A percentile compares a stretch with the other conserved stretches of the same genome.
Evolutionary conservation across 2,797 vertebrate species (phyloP).

Genomic region (Sebastes hubbsi): DNA sequence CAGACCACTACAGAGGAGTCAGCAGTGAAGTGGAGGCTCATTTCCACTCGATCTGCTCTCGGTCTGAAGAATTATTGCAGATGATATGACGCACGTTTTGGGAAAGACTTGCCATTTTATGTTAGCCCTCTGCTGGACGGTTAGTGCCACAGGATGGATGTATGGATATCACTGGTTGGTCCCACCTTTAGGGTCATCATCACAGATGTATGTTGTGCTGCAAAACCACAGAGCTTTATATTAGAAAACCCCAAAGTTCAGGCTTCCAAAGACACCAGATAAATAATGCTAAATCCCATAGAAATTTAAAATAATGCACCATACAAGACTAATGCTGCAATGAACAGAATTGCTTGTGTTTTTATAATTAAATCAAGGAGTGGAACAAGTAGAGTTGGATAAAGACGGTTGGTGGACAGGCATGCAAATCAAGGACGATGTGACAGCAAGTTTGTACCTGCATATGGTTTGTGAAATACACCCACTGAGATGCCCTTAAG

Average conservation of each 20-base stretch:
- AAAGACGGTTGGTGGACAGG: not conserved
- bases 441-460: not conserved
- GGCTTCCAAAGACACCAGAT: not conserved
- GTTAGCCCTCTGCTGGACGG: not conserved
- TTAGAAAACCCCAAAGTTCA: not conserved
- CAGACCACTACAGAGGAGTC: conserved; percentile 50
- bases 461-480: not conserved
- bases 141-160: not conserved
- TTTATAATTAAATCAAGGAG: not conserved
- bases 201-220: not conserved
- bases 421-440: not conserved
- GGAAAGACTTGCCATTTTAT: not conserved
- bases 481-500: not conserved
- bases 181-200: not conserved
- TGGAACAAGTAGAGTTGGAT: not conserved
- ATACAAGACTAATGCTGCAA: not conserved
- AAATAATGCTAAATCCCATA: not conserved
- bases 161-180: not conserved
- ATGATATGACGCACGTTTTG: not conserved
- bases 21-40: not conserved
- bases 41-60: not conserved
- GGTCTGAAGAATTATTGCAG: not conserved
- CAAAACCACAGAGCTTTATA: not conserved
- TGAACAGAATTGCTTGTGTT: not conserved
- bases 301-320: not conserved